phyloP scores from a whole-genome alignment of 2,113 vertebrate genomes.

The western clawed frog (Xenopus tropicalis) region UCB_Xtro_10.0 CM004450.2:122367001-122367500 shows the following conservation, averaged over 20 bases:
- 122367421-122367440: slow-evolving; percentile 44
- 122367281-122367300: slow-evolving; percentile 47
- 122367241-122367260: slow-evolving; percentile 50
- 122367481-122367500: slow-evolving; percentile 43
- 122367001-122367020: too few relatives aligned
- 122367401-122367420: slow-evolving; percentile 39
- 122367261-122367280: slow-evolving; percentile 44
- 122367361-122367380: slow-evolving; percentile 36
- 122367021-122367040: too few relatives aligned
- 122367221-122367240: slow-evolving; percentile 49
- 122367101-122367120: slow-evolving; percentile 47
- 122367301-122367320: slow-evolving; percentile 37
- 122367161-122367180: slow-evolving; percentile 48
- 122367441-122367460: slow-evolving; percentile 50
- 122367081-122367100: slow-evolving; percentile 31
- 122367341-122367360: slow-evolving; percentile 40
- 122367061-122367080: not conserved
- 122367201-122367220: slow-evolving; percentile 46
- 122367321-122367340: slow-evolving; percentile 32
- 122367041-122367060: too few relatives aligned
- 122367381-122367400: slow-evolving; percentile 23
- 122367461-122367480: slow-evolving; percentile 55
- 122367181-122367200: slow-evolving; percentile 46
- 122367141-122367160: slow-evolving; percentile 51
- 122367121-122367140: slow-evolving; percentile 53